Evolutionary conservation across 2,888 invertebrate species (phyloP).

Genomic region (Parasteatoda lunata): DNA sequence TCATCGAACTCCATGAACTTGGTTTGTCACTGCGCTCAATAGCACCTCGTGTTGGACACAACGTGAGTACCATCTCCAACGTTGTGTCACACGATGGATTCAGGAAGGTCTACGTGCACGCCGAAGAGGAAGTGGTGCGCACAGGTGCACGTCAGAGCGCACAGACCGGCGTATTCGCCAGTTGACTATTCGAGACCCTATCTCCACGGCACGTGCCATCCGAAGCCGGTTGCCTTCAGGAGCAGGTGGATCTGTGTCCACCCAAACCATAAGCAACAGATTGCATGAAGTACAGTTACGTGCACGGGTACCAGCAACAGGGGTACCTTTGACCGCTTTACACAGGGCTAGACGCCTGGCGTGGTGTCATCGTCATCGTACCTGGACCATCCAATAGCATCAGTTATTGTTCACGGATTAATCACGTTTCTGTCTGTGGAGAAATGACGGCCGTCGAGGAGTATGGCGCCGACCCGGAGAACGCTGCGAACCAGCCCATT

Average conservation of each 20-base stretch:
- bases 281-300: slow-evolving; percentile 15
- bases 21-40: not conserved
- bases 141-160: too few species aligned
- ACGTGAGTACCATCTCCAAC: not conserved
- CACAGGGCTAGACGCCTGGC: slow-evolving; percentile 12
- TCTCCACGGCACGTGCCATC: too few species aligned
- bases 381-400: slow-evolving; percentile 10
- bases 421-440: slow-evolving; percentile 30
- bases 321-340: slow-evolving; percentile 12
- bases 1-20: too few species aligned
- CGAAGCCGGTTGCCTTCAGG: slow-evolving; percentile 19
- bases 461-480: slow-evolving; percentile 8
- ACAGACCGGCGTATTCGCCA: too few species aligned
- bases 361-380: slow-evolving; percentile 18
- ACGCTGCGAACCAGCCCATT: not conserved
- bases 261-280: not conserved
- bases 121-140: too few species aligned
- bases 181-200: too few species aligned
- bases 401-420: slow-evolving; percentile 19
- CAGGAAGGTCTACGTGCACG: not conserved
- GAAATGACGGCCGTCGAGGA: slow-evolving; percentile 13
- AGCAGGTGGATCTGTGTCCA: slow-evolving; percentile 20
- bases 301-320: slow-evolving; percentile 17
- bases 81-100: not conserved
- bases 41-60: not conserved